These are phyloP conservation scores for Anastrepha obliqua DNA, from an alignment of 1,140 invertebrate species.

Conservation along the genomic window DNA sequence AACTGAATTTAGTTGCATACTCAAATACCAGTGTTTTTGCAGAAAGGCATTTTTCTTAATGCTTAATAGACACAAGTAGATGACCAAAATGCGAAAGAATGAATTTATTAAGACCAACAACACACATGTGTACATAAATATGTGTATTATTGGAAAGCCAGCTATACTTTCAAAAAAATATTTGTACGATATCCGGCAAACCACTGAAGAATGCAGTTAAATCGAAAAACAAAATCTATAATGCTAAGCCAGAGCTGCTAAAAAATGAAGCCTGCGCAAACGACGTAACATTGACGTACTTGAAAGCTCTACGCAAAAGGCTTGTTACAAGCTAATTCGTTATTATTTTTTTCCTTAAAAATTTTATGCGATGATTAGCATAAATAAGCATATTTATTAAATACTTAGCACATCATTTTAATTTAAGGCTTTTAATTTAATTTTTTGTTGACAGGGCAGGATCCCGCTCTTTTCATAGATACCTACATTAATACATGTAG, in stretches of 20 bases:
- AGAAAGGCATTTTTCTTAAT: not conserved
- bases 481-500: conserved; percentile 41
- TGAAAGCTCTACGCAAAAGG: too few relatives aligned
- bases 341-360: too few relatives aligned
- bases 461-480: conserved; percentile 58
- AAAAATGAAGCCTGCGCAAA: too few relatives aligned
- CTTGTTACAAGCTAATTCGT: too few relatives aligned
- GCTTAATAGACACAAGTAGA: not conserved
- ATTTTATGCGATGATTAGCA: conserved; percentile 24
- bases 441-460: conserved; percentile 58
- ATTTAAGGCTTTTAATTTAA: conserved; percentile 41
- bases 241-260: too few relatives aligned
- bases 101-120: conserved; percentile 4
- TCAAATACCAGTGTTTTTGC: too few relatives aligned
- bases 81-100: conserved; percentile 23
- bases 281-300: too few relatives aligned
- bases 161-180: too few relatives aligned
- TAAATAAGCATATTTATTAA: conserved; percentile 28
- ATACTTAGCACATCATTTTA: conserved; percentile 54
- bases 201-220: too few relatives aligned
- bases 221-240: too few relatives aligned
- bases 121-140: not conserved
- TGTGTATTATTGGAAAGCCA: not conserved
- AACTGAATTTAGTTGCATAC: too few relatives aligned
- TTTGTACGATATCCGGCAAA: too few relatives aligned